Evolutionary conservation across 1,140 invertebrate genomes (phyloP).

Genomic region (Zaprionus vittiger): DNA sequence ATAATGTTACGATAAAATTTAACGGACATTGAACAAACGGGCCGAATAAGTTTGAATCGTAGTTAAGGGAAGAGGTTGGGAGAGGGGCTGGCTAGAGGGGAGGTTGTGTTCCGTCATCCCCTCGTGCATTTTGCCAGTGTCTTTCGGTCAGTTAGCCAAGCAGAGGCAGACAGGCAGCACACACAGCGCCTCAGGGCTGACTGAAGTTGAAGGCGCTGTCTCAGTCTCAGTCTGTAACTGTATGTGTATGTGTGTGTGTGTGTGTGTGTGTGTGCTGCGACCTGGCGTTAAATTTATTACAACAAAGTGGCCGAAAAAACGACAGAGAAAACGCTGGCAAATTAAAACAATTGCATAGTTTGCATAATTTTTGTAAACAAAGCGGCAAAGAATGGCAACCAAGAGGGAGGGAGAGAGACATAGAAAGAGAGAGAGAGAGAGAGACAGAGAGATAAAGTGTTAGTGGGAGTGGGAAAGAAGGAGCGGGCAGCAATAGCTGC

Average conservation of each 20-base stretch:
- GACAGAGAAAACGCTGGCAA: constrained; percentile 32
- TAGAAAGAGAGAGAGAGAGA: neutral
- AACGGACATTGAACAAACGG: constrained; percentile 45
- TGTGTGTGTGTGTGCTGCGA: constrained; percentile 1
- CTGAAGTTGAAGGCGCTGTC: constrained; percentile 13
- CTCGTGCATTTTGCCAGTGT: neutral
- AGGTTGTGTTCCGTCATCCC: neutral
- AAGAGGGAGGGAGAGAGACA: neutral
- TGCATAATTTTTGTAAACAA: constrained; percentile 79
- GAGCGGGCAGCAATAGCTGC: constrained; percentile 35
- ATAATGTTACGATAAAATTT: constrained; percentile 41
- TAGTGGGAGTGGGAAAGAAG: constrained; percentile 9
- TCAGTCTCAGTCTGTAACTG: neutral
- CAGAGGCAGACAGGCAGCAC: constrained; percentile 10
- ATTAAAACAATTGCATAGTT: constrained; percentile 78
- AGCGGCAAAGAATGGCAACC: constrained; percentile 35
- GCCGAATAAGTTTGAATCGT: constrained; percentile 21
- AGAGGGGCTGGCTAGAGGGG: neutral
- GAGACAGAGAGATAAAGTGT: neutral
- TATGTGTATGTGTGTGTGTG: neutral
- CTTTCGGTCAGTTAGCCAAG: constrained; percentile 10
- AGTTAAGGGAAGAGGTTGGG: neutral
- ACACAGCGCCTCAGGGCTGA: neutral
- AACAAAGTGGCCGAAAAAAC: constrained; percentile 56
- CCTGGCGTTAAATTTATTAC: constrained; percentile 75